phyloP scores from a whole-genome alignment of 2,888 invertebrate genomes.

The Bellardia bayeri region DNA sequence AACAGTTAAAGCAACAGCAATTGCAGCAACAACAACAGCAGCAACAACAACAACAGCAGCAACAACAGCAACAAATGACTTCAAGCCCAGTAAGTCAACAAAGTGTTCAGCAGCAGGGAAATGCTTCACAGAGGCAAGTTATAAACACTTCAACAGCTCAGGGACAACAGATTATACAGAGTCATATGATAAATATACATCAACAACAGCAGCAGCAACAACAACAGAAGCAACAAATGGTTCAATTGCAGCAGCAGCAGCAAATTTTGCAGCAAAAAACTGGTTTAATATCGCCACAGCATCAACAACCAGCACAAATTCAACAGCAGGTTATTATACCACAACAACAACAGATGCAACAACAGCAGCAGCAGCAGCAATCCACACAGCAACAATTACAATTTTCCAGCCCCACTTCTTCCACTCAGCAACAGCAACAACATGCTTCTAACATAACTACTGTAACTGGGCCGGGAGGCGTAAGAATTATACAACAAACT shows the following conservation, averaged over 20 bases:
- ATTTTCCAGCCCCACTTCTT: slow-evolving; percentile 59
- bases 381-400: slow-evolving; percentile 63
- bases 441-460: slow-evolving; percentile 77
- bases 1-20: slow-evolving; percentile 81
- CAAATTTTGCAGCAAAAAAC: slow-evolving; percentile 65
- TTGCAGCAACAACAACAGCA: slow-evolving; percentile 72
- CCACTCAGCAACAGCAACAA: slow-evolving; percentile 77
- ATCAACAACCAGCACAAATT: slow-evolving; percentile 74
- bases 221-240: slow-evolving; percentile 75
- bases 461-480: slow-evolving; percentile 65
- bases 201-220: slow-evolving; percentile 75
- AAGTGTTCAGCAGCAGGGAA: slow-evolving; percentile 72
- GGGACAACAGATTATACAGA: slow-evolving; percentile 84
- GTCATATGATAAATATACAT: slow-evolving; percentile 82
- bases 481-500: slow-evolving; percentile 69
- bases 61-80: slow-evolving; percentile 73
- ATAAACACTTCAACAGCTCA: slow-evolving; percentile 83
- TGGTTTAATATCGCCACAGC: slow-evolving; percentile 76
- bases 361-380: slow-evolving; percentile 69
- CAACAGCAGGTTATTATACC: slow-evolving; percentile 58
- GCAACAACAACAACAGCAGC: slow-evolving; percentile 74
- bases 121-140: slow-evolving; percentile 80
- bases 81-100: slow-evolving; percentile 73
- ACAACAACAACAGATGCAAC: slow-evolving; percentile 70
- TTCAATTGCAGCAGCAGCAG: slow-evolving; percentile 75